Base-by-base conservation (phyloP, 2,113 vertebrate species). In the Myotis brandtii region DNA sequence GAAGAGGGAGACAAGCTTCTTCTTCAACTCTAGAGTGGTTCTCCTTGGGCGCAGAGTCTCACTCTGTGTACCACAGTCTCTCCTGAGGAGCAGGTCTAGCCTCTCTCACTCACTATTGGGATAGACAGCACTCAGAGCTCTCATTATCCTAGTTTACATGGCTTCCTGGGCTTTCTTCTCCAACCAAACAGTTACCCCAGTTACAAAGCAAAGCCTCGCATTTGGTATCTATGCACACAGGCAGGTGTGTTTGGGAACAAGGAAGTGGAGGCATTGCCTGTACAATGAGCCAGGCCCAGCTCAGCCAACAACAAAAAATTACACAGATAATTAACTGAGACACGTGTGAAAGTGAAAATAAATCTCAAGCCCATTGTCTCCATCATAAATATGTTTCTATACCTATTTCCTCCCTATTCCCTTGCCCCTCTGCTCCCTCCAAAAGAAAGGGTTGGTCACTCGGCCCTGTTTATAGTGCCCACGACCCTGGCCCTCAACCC, bases 191-290 rank as follows among this genome's bases (percentile, higher is more conserved):
- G 32, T 6, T 64, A 25, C 34, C 46, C 40, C 52, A 23, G 21
- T 83, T 66, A 40, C 75, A 82, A 77, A 95, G 37, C 13, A 64
- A 87, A 89, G 80, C 40, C 1, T 70, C 25, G 32, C 83, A 69
- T 80, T 52, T 5, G 32, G 6, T 37, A 9, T 76, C 81, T 21
- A 8, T 37, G 14, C 23, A 21, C 72, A 23, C n/a, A 59, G 17
- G 62, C 18, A 43, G 32, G 20, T 86, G 73, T 21, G 10, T 77
- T 73, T 52, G 62, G 11, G 46, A 80, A 27, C 54, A 37, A 86
- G 16, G 37, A 12, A 62, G 23, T 30, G 17, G 37, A 92, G 48
- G 14, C 3, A 1, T 69, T 20, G 2, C 9, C n/a, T 77, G 1
- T 23, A 43, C 50, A 50, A 66, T 48, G 13, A 92, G 25, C 14